Evolutionary conservation across 1,140 invertebrate species (phyloP).

Genomic region (Pachyrhynchus sulphureomaculatus): DNA sequence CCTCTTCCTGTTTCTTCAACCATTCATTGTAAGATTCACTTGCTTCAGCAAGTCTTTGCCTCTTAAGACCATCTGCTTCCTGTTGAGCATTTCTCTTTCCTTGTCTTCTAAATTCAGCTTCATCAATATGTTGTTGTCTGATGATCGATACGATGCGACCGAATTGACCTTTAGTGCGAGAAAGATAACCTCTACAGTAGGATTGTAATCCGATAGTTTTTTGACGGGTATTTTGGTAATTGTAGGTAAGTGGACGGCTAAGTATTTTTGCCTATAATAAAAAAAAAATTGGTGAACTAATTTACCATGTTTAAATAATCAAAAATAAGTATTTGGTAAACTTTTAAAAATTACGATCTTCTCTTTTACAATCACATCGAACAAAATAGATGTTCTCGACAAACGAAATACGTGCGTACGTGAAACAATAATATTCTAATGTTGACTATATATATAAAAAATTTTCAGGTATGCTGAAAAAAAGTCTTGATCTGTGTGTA

Average conservation of each 20-base stretch:
- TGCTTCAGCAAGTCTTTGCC: slow-evolving; percentile 65
- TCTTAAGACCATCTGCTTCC: slow-evolving; percentile 69
- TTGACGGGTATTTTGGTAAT: slow-evolving; percentile 72
- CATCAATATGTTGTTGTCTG: slow-evolving; percentile 60
- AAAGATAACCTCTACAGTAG: slow-evolving; percentile 70
- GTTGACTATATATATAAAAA: no score
- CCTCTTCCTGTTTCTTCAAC: slow-evolving; percentile 48
- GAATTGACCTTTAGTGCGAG: slow-evolving; percentile 55
- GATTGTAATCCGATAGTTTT: slow-evolving; percentile 73
- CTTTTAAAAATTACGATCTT: no score
- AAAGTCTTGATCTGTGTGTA: no score
- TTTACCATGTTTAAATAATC: no score
- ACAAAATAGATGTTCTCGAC: no score
- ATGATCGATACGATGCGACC: slow-evolving; percentile 57
- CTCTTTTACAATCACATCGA: no score
- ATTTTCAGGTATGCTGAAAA: no score
- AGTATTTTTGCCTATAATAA: slow-evolving; percentile 62
- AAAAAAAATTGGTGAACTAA: slow-evolving; percentile 43
- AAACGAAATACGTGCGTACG: no score
- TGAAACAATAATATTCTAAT: no score
- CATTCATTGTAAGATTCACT: slow-evolving; percentile 54
- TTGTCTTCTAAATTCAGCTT: slow-evolving; percentile 61
- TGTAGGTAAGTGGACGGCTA: slow-evolving; percentile 71
- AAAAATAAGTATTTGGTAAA: no score
- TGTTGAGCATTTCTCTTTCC: slow-evolving; percentile 58